phyloP scores from a whole-genome alignment of 2,797 vertebrate genomes.

The Leptatherina wallacei region DNA sequence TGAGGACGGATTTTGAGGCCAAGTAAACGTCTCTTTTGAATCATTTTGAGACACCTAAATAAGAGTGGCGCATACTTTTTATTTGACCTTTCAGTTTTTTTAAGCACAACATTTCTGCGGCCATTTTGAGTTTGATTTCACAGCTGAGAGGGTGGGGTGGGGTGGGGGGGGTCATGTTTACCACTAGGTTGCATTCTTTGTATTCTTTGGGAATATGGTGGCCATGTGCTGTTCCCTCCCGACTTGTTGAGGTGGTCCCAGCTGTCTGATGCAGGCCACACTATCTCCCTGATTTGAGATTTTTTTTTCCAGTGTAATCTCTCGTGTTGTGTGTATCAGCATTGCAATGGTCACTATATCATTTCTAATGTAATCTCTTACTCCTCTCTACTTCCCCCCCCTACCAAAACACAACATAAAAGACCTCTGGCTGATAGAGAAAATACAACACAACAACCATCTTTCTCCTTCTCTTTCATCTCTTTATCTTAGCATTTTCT shows the following conservation, averaged over 20 bases:
- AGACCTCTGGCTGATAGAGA: slow-evolving; percentile 45
- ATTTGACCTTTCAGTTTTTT: slow-evolving; percentile 26
- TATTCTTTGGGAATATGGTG: not conserved
- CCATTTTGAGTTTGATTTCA: not conserved
- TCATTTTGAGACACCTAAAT: slow-evolving; percentile 34
- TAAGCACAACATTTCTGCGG: slow-evolving; percentile 14
- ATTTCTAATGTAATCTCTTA: slow-evolving; percentile 63
- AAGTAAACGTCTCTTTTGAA: slow-evolving; percentile 40
- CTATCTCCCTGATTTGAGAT: slow-evolving; percentile 52
- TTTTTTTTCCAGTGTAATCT: slow-evolving; percentile 59
- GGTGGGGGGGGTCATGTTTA: not conserved
- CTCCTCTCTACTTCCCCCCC: slow-evolving; percentile 51
- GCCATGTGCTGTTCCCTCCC: not conserved
- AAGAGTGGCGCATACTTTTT: slow-evolving; percentile 35
- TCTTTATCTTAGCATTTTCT: slow-evolving; percentile 42
- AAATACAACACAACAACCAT: slow-evolving; percentile 53
- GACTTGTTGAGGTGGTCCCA: slow-evolving; percentile 40
- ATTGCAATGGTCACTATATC: slow-evolving; percentile 66
- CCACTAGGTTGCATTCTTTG: not conserved
- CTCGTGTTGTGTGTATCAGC: slow-evolving; percentile 50
- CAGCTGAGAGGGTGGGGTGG: not conserved
- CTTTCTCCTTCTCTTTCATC: slow-evolving; percentile 50
- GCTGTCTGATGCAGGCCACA: slow-evolving; percentile 48
- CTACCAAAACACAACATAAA: slow-evolving; percentile 47
- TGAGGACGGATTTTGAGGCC: slow-evolving; percentile 31